Percentiles rank a stretch among this genome's conserved stretches.
phyloP scores from a whole-genome alignment of 2,888 invertebrate species.

The Hypomecis atomaria region DNA sequence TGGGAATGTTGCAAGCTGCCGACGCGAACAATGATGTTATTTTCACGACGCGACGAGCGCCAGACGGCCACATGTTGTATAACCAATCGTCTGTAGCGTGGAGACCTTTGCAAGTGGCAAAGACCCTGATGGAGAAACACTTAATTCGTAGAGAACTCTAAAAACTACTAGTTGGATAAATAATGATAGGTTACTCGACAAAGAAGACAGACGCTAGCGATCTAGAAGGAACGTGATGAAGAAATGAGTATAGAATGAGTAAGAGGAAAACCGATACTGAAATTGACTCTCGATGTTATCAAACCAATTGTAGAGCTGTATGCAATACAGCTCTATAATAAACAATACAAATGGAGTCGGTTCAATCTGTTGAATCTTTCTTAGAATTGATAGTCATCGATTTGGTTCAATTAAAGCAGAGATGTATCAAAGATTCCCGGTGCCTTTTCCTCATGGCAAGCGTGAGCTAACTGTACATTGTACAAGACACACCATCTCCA shows the following conservation, averaged over 20 bases:
- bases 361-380: neutral
- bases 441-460: neutral
- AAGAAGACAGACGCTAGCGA: no score
- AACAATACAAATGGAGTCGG: no score
- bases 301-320: no score
- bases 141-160: no score
- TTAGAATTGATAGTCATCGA: neutral
- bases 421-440: neutral
- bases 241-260: no score
- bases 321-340: no score
- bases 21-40: slow-evolving; percentile 38
- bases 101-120: neutral
- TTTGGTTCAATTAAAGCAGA: neutral
- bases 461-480: neutral
- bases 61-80: slow-evolving; percentile 22
- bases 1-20: slow-evolving; percentile 33
- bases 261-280: no score
- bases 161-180: no score
- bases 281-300: no score
- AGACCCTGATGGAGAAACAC: neutral
- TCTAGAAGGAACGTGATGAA: no score
- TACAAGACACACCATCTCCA: neutral
- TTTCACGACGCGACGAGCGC: slow-evolving; percentile 29
- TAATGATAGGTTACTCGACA: no score
- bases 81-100: slow-evolving; percentile 6